These are phyloP conservation scores for Atherinomorus stipes DNA, from an alignment of 2,113 vertebrate genomes.

Conservation along the genomic window DNA sequence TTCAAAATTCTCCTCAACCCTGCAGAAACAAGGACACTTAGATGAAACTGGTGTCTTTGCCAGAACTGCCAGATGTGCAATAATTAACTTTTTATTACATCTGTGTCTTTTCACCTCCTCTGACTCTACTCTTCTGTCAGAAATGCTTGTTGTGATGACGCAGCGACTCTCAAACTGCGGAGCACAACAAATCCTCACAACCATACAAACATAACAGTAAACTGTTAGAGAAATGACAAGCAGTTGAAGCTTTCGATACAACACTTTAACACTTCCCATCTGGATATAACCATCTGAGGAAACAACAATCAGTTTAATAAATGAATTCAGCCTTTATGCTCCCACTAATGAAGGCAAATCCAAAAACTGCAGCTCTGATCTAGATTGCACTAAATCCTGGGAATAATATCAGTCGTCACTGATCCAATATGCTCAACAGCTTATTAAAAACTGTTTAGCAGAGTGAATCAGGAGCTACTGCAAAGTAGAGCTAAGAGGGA, in stretches of 20 bases:
- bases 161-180: no score
- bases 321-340: background rate
- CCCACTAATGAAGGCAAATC: background rate
- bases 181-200: background rate
- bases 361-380: background rate
- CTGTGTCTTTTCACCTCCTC: no score
- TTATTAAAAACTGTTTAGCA: background rate
- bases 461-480: background rate
- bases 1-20: background rate
- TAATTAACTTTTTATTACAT: background rate
- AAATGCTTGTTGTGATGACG: background rate
- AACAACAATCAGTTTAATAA: background rate
- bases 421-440: slow-evolving; percentile 4
- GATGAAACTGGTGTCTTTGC: background rate
- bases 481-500: slow-evolving; percentile 6
- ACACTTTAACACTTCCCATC: background rate
- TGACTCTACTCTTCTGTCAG: background rate
- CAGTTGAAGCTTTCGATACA: no score
- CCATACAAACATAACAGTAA: background rate
- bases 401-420: slow-evolving; percentile 3
- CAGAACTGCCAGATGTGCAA: background rate
- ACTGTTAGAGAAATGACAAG: background rate
- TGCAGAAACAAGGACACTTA: background rate
- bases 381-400: background rate
- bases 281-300: background rate